These are phyloP conservation scores for Pristis pectinata DNA, from an alignment of 2,797 vertebrate species.

Conservation along the genomic window DNA sequence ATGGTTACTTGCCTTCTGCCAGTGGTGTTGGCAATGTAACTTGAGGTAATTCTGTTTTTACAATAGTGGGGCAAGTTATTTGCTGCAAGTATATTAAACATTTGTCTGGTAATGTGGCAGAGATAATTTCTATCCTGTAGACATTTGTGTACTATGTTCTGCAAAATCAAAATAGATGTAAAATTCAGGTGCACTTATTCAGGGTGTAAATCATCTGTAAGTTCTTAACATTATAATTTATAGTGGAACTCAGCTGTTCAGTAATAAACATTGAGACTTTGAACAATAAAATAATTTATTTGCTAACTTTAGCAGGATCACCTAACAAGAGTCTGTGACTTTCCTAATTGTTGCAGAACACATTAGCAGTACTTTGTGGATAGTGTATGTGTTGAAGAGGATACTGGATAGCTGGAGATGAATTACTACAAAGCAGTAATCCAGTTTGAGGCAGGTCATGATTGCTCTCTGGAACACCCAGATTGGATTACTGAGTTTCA, in stretches of 20 bases:
- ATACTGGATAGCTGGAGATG: conserved; percentile 20
- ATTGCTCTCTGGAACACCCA: conserved; percentile 11
- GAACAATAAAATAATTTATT: conserved; percentile 32
- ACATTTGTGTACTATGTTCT: not conserved
- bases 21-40: not conserved
- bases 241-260: conserved; percentile 26
- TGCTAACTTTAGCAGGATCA: not conserved
- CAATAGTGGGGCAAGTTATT: not conserved
- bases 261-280: not conserved
- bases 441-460: conserved; percentile 5
- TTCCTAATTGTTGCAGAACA: conserved; percentile 17
- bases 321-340: conserved; percentile 6
- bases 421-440: conserved; percentile 22
- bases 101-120: not conserved
- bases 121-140: not conserved
- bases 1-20: not conserved
- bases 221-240: conserved; percentile 8
- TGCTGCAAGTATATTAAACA: not conserved
- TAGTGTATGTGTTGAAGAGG: not conserved
- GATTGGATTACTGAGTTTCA: conserved; percentile 26
- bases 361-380: not conserved
- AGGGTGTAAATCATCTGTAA: not conserved
- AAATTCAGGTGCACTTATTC: conserved; percentile 5
- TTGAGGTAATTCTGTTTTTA: not conserved
- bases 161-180: conserved; percentile 14